Evolutionary conservation across 2,888 invertebrate genomes (phyloP).

Genomic region (Neuroscelio doddi): DNA sequence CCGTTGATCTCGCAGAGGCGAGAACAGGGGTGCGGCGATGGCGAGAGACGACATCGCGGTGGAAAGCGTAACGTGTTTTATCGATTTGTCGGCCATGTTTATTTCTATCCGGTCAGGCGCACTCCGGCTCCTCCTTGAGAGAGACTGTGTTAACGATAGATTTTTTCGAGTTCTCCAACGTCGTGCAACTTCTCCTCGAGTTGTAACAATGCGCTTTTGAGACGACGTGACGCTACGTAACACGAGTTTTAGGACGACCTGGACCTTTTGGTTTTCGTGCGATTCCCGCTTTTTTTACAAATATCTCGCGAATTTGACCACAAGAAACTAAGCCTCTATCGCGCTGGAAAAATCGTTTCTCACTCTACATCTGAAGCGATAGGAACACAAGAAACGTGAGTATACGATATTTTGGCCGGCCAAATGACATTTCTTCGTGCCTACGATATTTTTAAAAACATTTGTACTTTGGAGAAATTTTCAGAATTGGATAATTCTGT

Average conservation of each 20-base stretch:
- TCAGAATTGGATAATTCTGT: background rate
- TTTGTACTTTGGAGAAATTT: no score
- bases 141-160: slow-evolving; percentile 60
- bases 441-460: no score
- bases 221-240: slow-evolving; percentile 32
- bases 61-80: slow-evolving; percentile 68
- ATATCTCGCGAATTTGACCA: slow-evolving; percentile 16
- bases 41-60: slow-evolving; percentile 54
- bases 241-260: slow-evolving; percentile 15
- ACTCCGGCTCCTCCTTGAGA: slow-evolving; percentile 56
- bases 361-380: slow-evolving; percentile 13
- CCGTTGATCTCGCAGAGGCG: slow-evolving; percentile 19
- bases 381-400: slow-evolving; percentile 24
- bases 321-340: slow-evolving; percentile 15
- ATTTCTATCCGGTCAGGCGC: slow-evolving; percentile 60
- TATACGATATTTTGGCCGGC: background rate
- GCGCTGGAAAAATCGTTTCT: slow-evolving; percentile 15
- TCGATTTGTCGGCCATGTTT: slow-evolving; percentile 66
- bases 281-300: slow-evolving; percentile 24
- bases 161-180: slow-evolving; percentile 58
- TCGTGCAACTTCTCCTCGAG: slow-evolving; percentile 49
- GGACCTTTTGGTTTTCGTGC: slow-evolving; percentile 32
- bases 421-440: no score
- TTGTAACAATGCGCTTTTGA: slow-evolving; percentile 50
- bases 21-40: slow-evolving; percentile 40